Evolutionary conservation across 2,888 invertebrate genomes (phyloP).

Genomic region (Amphipoea oculea): DNA sequence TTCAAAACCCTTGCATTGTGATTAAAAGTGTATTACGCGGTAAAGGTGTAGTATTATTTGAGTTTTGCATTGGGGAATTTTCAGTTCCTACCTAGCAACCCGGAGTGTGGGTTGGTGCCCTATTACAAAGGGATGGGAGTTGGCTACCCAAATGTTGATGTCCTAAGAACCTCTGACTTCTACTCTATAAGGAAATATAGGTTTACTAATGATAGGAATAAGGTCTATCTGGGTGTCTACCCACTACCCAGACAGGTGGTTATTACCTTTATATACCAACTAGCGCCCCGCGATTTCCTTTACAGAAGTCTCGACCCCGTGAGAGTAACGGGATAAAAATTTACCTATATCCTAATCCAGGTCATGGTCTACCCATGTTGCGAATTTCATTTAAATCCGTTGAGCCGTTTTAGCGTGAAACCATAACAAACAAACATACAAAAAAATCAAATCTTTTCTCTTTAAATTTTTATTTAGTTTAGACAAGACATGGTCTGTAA

Average conservation of each 20-base stretch:
- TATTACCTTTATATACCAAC: not conserved
- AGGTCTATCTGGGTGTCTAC: not conserved
- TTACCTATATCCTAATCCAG: no score
- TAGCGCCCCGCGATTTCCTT: no score
- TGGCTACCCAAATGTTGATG: not conserved
- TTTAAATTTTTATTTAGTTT: not conserved
- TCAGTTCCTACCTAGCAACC: not conserved
- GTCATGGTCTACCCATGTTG: no score
- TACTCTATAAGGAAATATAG: not conserved
- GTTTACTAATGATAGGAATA: not conserved
- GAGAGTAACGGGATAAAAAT: no score
- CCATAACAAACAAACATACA: not conserved
- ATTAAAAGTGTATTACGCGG: no score
- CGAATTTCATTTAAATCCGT: no score
- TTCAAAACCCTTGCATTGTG: no score
- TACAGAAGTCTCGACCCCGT: no score
- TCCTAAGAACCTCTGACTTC: not conserved
- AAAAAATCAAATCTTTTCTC: not conserved
- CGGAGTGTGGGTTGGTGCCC: not conserved
- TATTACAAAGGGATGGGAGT: not conserved
- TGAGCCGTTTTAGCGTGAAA: not conserved
- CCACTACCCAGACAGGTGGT: not conserved
- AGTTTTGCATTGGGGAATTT: not conserved
- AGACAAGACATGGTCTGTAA: not conserved
- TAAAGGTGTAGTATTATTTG: no score